Evolutionary conservation across 2,113 vertebrate genomes (phyloP).

Genomic region (Columba janthina): DNA sequence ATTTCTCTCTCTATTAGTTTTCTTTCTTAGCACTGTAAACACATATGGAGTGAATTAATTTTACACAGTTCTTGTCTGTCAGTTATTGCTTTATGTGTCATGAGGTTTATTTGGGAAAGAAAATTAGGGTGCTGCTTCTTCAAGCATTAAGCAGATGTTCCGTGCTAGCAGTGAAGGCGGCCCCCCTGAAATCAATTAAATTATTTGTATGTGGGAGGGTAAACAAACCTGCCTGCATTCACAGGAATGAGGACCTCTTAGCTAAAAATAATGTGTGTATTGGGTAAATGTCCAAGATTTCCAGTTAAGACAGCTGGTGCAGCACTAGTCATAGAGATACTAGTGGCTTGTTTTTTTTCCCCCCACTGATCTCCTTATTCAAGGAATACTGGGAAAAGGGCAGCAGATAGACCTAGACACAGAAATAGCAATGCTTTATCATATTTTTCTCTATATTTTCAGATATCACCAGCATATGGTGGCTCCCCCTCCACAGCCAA

Average conservation of each 20-base stretch:
- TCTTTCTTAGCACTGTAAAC: not conserved
- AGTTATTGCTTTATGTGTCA: not conserved
- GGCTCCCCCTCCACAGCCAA: not conserved
- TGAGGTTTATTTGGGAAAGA: conserved; percentile 38
- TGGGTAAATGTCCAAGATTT: not conserved
- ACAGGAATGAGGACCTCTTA: not conserved
- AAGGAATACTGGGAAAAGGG: not conserved
- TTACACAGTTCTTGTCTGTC: conserved; percentile 21
- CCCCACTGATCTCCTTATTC: not conserved
- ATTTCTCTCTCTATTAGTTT: not conserved
- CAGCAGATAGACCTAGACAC: not conserved
- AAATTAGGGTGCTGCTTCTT: conserved; percentile 42
- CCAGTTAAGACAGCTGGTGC: not conserved
- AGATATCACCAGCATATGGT: not conserved
- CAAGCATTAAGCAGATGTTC: conserved; percentile 31
- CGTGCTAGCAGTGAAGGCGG: not conserved
- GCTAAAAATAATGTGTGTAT: not conserved
- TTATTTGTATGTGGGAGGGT: not conserved
- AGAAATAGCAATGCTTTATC: not conserved
- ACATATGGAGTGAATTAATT: conserved; percentile 13
- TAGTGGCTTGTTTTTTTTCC: not conserved
- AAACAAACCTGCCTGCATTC: not conserved
- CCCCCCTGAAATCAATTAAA: not conserved
- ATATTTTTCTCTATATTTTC: not conserved
- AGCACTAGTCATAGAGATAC: not conserved